These are phyloP conservation scores for Nephila pilipes DNA, from an alignment of 1,140 invertebrate genomes.

Conservation along the genomic window DNA sequence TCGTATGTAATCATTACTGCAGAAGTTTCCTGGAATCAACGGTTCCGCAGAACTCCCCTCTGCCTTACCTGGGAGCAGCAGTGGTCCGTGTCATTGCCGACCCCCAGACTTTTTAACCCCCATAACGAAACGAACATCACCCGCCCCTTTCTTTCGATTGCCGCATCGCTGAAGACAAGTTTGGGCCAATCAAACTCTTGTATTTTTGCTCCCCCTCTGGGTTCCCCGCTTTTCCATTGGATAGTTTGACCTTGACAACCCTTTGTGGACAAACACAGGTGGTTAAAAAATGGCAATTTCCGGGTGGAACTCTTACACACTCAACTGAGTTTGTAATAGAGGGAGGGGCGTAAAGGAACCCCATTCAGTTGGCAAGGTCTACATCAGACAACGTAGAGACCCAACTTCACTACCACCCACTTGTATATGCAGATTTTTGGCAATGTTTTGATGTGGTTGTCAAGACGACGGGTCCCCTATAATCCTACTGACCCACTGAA, in stretches of 20 bases:
- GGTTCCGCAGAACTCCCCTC: neutral
- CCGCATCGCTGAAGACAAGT: constrained; percentile 52
- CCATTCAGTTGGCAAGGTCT: neutral
- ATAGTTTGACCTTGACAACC: constrained; percentile 69
- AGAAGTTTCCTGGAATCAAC: constrained; percentile 70
- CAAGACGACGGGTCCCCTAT: constrained; percentile 54
- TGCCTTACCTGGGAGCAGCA: constrained; percentile 45
- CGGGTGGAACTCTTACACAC: constrained; percentile 64
- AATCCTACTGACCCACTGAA: constrained; percentile 72
- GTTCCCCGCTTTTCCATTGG: constrained; percentile 57
- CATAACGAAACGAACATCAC: constrained; percentile 37
- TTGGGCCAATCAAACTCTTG: constrained; percentile 32
- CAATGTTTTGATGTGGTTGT: constrained; percentile 53
- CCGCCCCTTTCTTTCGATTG: constrained; percentile 62
- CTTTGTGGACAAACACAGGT: constrained; percentile 74
- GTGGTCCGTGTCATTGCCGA: constrained; percentile 57
- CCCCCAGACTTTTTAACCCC: constrained; percentile 62
- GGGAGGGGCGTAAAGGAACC: constrained; percentile 20
- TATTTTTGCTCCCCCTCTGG: neutral
- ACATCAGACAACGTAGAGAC: neutral
- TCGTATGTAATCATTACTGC: constrained; percentile 54
- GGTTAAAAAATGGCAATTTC: constrained; percentile 69
- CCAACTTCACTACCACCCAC: constrained; percentile 61
- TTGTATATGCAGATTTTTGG: constrained; percentile 24
- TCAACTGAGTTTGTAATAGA: neutral